Evolutionary conservation across 2,113 vertebrate genomes (phyloP), one percentile per base, ranked within the genome.

Genomic region (Mugil cephalus): DNA sequence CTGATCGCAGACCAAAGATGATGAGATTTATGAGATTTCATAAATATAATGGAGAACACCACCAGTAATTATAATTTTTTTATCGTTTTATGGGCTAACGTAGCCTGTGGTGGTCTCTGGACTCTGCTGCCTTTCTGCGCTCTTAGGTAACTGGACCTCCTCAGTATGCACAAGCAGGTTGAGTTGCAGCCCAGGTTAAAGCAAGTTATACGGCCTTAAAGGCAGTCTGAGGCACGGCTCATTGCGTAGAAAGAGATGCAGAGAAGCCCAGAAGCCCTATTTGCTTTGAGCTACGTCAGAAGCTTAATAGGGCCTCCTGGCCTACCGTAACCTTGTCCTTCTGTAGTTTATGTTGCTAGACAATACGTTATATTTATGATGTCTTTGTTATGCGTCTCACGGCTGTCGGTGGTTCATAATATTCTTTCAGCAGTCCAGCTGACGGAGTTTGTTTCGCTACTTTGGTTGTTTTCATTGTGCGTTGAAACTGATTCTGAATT

Each of bases 231-330:
- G 11, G 14, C 17, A 1, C 19, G 13, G 36, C 13, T 34, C 40
- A 50, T 11, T 0, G 8, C 7, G 2, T 21, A 2, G 10, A 30
- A 5, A 4, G 10, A 7, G 13, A 21, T 35, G 40, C n/a, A 21
- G 38, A 36, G 42, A 53, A 7, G 9, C 10, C 11, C 45, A 46
- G 39, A 52, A 45, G 42, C 63, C 12, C 36, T 12, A 7, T 75
- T 60, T 65, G 12, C 18, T 70, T n/a, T 19, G 15, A 40, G 52
- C 30, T 30, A 18, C 6, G 34, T 69, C 7, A 51, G n/a, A 19
- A 34, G 21, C 35, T 60, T 47, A 54, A 19, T 8, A 12, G 9
- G 6, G 4, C 11, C 14, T 18, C 11, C 14, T 18, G 2, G n/a
- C 43, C 51, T 9, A 9, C 7, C 10, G 30, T 30, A 62, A 24